These are phyloP conservation scores for Doris montereyensis DNA, from an alignment of 2,888 invertebrate species.

Conservation along the genomic window DNA sequence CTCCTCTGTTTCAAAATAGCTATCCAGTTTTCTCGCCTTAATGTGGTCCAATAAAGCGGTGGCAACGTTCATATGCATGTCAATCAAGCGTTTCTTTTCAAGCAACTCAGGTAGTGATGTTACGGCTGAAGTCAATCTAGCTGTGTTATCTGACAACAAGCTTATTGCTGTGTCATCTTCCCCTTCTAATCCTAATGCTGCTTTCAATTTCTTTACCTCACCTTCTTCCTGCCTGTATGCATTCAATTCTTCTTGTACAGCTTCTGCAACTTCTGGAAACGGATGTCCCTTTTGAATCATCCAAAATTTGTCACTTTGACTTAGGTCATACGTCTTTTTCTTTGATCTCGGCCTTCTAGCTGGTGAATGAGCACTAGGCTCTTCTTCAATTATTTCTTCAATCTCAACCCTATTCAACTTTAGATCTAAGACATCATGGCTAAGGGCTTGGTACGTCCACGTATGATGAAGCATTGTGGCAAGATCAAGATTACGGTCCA, in stretches of 20 bases:
- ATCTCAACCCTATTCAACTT: slow-evolving; percentile 88
- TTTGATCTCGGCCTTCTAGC: slow-evolving; percentile 75
- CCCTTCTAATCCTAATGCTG: slow-evolving; percentile 93
- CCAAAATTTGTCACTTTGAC: slow-evolving; percentile 93
- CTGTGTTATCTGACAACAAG: slow-evolving; percentile 80
- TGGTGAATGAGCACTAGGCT: slow-evolving; percentile 49
- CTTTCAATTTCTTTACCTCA: slow-evolving; percentile 94
- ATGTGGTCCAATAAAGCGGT: slow-evolving; percentile 79
- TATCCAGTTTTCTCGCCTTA: slow-evolving; percentile 89
- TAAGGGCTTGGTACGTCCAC: slow-evolving; percentile 99
- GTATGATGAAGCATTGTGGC: slow-evolving; percentile 99
- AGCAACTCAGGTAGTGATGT: slow-evolving; percentile 93
- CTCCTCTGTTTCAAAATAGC: slow-evolving; percentile 97
- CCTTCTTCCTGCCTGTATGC: slow-evolving; percentile 94
- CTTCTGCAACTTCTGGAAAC: slow-evolving; percentile 89
- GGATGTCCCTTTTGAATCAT: slow-evolving; percentile 87
- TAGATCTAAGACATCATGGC: slow-evolving; percentile 95
- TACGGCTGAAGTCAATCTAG: slow-evolving; percentile 91
- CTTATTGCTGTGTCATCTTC: slow-evolving; percentile 83
- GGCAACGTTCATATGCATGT: slow-evolving; percentile 98
- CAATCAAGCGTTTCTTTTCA: slow-evolving; percentile 96
- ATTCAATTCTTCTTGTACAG: slow-evolving; percentile 98
- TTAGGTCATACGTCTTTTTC: slow-evolving; percentile 90
- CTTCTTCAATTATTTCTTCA: slow-evolving; percentile 75
- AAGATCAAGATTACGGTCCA: slow-evolving; percentile 96